A percentile compares a stretch with the other conserved stretches of the same genome.
Evolutionary conservation across 2,113 vertebrate species (phyloP).

Genomic region (Cyphomyrus discorhynchus): DNA sequence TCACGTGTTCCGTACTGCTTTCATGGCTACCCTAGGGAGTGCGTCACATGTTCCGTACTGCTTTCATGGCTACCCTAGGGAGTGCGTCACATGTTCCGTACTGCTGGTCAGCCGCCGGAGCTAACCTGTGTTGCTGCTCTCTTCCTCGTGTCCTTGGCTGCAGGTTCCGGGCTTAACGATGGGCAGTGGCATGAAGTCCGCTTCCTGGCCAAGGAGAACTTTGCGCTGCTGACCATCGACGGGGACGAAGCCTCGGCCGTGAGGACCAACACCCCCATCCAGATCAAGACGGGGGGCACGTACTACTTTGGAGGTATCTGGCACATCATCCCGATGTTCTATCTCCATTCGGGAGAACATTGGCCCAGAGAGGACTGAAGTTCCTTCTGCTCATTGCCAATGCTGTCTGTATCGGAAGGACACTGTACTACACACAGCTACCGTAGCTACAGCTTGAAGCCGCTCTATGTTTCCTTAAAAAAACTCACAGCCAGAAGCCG

Average conservation of each 20-base stretch:
- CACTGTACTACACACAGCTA: neutral
- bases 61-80: neutral
- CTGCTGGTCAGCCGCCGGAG: neutral
- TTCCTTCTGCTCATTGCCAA: neutral
- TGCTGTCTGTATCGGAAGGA: neutral
- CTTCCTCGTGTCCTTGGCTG: neutral
- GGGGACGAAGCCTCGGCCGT: conserved; percentile 91
- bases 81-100: neutral
- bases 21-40: neutral
- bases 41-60: neutral
- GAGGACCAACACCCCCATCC: conserved; percentile 79
- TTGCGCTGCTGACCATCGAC: conserved; percentile 86
- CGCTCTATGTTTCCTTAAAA: neutral
- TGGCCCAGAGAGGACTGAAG: neutral
- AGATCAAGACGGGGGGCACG: conserved; percentile 78
- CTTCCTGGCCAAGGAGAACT: conserved; percentile 83
- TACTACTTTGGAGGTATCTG: conserved; percentile 87
- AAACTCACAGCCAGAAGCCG: neutral
- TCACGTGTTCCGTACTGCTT: neutral
- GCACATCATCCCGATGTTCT: neutral
- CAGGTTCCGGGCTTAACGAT: conserved; percentile 83
- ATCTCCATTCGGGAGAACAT: neutral
- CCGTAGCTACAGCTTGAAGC: neutral
- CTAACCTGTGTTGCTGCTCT: neutral
- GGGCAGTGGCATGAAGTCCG: conserved; percentile 94